Conservation (phyloP, 2,113 vertebrate species). For the Caracal caracal region DNA sequence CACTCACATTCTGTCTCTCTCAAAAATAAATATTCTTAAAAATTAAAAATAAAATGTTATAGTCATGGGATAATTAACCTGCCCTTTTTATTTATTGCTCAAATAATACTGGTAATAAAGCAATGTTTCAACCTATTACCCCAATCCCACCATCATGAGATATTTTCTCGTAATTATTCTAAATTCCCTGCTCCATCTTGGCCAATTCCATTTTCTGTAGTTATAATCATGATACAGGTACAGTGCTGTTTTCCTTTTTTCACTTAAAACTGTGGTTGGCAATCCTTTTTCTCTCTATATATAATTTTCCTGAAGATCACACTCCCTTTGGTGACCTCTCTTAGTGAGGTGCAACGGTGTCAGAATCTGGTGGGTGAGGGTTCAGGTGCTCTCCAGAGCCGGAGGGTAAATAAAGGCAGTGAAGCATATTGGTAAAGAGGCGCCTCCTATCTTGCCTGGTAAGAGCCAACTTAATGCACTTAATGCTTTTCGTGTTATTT, state of each 20-base stretch:
- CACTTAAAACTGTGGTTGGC: not conserved
- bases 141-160: not conserved
- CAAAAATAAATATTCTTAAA: too few species aligned
- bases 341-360: not conserved
- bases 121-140: not conserved
- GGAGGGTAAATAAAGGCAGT: not conserved
- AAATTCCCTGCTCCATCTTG: not conserved
- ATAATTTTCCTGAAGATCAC: not conserved
- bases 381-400: not conserved
- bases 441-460: not conserved
- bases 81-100: slow-evolving; percentile 9
- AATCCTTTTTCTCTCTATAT: not conserved
- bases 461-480: not conserved
- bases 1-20: too few species aligned
- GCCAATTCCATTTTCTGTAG: not conserved
- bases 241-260: not conserved
- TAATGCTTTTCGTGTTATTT: not conserved
- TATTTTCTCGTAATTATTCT: not conserved
- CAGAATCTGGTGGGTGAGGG: not conserved
- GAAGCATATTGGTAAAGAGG: not conserved
- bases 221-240: not conserved
- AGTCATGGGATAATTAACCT: not conserved
- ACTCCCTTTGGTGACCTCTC: not conserved
- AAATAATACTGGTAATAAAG: not conserved
- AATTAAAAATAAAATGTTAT: too few species aligned